Percentiles rank a stretch among this genome's conserved stretches.
Evolutionary conservation across 2,797 vertebrate genomes (phyloP).

Genomic region (Morus bassanus): DNA sequence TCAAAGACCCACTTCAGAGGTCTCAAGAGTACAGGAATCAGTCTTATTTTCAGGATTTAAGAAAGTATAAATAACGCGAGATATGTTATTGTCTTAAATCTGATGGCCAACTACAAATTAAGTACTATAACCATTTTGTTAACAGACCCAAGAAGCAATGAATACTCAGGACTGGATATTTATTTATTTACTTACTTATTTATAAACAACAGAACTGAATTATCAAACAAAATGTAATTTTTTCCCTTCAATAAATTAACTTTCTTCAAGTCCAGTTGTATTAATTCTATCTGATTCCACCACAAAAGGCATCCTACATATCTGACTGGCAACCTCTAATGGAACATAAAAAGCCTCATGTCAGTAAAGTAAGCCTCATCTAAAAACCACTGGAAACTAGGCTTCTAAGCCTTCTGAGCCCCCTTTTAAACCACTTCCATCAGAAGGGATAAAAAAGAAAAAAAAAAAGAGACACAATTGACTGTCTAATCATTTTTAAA

Average conservation of each 20-base stretch:
- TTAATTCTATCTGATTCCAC: slow-evolving; percentile 12
- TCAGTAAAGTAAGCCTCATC: not conserved
- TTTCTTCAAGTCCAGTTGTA: not conserved
- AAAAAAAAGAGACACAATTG: not conserved
- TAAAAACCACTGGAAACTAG: not conserved
- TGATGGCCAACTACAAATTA: not conserved
- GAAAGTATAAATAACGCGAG: not conserved
- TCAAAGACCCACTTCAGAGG: not conserved
- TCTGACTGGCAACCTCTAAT: not conserved
- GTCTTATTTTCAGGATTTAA: not conserved
- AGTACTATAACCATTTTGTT: not conserved
- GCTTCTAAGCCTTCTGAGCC: not conserved
- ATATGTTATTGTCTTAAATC: not conserved
- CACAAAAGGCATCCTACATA: not conserved
- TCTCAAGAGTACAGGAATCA: not conserved
- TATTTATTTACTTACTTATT: not conserved
- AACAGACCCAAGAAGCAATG: not conserved
- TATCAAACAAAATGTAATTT: not conserved
- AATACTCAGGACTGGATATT: not conserved
- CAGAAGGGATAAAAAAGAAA: not conserved
- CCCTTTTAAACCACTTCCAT: not conserved
- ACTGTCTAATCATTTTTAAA: slow-evolving; percentile 12
- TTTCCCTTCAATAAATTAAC: not conserved
- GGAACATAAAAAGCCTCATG: not conserved
- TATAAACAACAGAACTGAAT: not conserved